phyloP scores from a whole-genome alignment of 2,888 invertebrate genomes.

The Arenicola marina region DNA sequence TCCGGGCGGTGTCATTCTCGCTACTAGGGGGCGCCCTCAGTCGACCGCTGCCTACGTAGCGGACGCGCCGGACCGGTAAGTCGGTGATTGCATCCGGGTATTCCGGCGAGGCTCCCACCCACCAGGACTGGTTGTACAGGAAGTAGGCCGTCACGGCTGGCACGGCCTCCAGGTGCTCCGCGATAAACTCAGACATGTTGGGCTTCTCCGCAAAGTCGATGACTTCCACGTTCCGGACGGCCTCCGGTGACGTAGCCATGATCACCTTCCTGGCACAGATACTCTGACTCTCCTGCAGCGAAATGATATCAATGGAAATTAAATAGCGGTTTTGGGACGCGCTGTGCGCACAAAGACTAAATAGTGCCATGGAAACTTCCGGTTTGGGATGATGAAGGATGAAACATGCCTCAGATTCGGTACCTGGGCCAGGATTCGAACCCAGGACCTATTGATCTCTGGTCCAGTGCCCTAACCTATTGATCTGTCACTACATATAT shows the following conservation, averaged over 20 bases:
- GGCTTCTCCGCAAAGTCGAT: conserved; percentile 5
- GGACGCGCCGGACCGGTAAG: conserved; percentile 3
- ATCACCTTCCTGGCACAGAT: conserved; percentile 22
- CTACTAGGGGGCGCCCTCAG: too few relatives aligned
- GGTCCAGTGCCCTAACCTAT: too few relatives aligned
- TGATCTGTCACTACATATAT: too few relatives aligned
- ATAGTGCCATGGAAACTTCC: too few relatives aligned
- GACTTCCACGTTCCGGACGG: conserved; percentile 16
- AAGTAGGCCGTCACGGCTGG: conserved; percentile 20
- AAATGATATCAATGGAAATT: too few relatives aligned
- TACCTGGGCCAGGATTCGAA: too few relatives aligned
- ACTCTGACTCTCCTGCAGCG: conserved; percentile 12
- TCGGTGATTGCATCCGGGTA: conserved; percentile 9
- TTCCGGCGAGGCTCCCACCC: neutral
- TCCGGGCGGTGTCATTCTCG: neutral
- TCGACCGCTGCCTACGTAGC: conserved; percentile 2
- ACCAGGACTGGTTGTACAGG: conserved; percentile 14
- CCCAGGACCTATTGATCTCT: too few relatives aligned
- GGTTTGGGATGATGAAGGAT: too few relatives aligned
- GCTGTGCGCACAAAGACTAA: too few relatives aligned
- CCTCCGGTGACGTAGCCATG: conserved; percentile 21
- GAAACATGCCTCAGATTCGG: too few relatives aligned
- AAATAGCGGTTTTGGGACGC: too few relatives aligned
- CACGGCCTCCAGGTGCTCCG: conserved; percentile 6
- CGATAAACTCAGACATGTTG: neutral